Conservation (phyloP, 2,797 vertebrate species). For the Mastacembelus armatus region DNA sequence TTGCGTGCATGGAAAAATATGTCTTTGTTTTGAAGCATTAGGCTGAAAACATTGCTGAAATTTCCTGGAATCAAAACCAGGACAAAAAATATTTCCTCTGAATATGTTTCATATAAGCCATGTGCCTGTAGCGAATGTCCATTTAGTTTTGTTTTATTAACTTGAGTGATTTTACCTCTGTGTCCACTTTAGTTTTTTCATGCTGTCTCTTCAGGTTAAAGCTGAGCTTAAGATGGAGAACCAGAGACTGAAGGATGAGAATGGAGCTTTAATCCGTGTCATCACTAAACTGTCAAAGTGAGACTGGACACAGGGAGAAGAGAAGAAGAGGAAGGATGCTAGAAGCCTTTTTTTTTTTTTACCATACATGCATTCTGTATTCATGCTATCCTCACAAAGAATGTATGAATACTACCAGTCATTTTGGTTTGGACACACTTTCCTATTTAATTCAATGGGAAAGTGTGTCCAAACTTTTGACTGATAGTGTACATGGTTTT, state of each 20-base stretch:
- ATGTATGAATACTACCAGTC: background rate
- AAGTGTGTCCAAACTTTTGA: no score
- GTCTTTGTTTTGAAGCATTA: background rate
- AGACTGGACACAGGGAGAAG: constrained; percentile 45
- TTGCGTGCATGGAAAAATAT: no score
- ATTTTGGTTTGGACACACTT: no score
- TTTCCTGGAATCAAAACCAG: no score
- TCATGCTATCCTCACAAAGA: background rate
- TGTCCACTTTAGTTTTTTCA: background rate
- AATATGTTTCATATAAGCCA: no score
- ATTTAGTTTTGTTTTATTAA: background rate
- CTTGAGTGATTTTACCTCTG: background rate
- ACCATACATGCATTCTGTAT: background rate
- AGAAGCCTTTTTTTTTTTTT: constrained; percentile 27
- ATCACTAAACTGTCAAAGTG: constrained; percentile 96
- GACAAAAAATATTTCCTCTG: no score
- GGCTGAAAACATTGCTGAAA: background rate
- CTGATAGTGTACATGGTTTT: no score
- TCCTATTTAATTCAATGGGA: no score
- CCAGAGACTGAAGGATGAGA: constrained; percentile 95
- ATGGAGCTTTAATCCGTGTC: constrained; percentile 94
- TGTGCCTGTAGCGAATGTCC: background rate
- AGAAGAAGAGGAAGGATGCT: background rate
- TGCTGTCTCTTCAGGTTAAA: constrained; percentile 82
- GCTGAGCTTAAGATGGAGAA: constrained; percentile 93